phyloP scores from a whole-genome alignment of 2,113 vertebrate genomes.

The Colinus virginianus region DNA sequence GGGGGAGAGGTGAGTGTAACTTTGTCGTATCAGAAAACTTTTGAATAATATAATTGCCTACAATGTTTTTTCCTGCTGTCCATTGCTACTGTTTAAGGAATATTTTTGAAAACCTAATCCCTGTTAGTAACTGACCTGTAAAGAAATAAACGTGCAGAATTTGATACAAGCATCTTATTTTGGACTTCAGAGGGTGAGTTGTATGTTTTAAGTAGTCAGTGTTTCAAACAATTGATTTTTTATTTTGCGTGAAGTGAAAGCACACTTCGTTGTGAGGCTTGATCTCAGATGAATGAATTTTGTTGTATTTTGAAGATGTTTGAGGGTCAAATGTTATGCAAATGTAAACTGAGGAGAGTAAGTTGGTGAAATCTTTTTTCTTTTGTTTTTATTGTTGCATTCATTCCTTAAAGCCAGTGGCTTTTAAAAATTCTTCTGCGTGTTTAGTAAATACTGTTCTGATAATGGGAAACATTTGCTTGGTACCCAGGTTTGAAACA shows the following conservation, averaged over 20 bases:
- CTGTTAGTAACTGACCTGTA: background rate
- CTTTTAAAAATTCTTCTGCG: background rate
- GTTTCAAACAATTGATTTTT: background rate
- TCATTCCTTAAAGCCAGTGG: background rate
- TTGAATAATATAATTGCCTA: slow-evolving; percentile 21
- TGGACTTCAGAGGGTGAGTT: background rate
- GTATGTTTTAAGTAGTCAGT: slow-evolving; percentile 14
- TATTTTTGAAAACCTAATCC: background rate
- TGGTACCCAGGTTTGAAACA: background rate
- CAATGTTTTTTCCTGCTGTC: background rate
- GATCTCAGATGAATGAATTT: background rate
- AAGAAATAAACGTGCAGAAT: background rate
- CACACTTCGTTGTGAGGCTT: background rate
- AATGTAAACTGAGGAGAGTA: background rate
- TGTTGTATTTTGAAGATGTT: background rate
- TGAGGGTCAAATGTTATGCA: background rate
- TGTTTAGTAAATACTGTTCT: background rate
- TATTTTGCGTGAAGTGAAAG: background rate
- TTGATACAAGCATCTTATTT: background rate
- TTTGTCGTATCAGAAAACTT: slow-evolving; percentile 43
- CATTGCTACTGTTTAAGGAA: background rate
- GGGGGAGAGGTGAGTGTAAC: background rate
- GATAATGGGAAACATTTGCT: background rate
- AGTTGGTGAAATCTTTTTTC: background rate
- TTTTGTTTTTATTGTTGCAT: background rate